These are phyloP conservation scores for Syrmaticus mikado DNA, from an alignment of 2,113 vertebrate genomes.

Conservation along the genomic window DNA sequence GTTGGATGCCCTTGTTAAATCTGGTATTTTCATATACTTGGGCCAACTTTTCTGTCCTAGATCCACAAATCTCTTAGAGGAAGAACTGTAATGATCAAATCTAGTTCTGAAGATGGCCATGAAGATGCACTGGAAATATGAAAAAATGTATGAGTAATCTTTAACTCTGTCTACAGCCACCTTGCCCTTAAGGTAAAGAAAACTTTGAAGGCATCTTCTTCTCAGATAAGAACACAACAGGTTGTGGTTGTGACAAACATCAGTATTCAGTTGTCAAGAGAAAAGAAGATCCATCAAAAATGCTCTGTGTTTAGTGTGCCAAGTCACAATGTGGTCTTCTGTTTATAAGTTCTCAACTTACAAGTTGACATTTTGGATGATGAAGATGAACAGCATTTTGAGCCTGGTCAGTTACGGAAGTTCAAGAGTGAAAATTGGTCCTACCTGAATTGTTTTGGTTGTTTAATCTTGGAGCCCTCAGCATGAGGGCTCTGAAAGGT, in stretches of 20 bases:
- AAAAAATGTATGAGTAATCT: conserved; percentile 8
- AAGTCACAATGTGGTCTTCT: neutral
- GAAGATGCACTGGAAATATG: neutral
- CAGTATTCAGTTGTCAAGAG: neutral
- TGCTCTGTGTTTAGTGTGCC: neutral
- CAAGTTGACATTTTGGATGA: neutral
- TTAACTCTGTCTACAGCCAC: neutral
- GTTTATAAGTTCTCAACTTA: neutral
- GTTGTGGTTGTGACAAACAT: neutral
- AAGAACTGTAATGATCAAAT: neutral
- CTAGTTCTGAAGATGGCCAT: neutral
- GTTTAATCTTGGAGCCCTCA: conserved; percentile 23
- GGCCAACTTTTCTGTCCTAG: neutral
- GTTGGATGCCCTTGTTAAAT: neutral
- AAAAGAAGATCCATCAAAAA: neutral
- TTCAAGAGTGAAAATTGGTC: neutral
- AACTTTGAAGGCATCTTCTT: neutral
- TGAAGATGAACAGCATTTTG: conserved; percentile 10
- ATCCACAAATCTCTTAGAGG: neutral
- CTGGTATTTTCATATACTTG: neutral
- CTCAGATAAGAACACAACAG: neutral
- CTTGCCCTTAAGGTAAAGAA: neutral
- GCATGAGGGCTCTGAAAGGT: conserved; percentile 52
- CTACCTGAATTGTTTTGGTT: conserved; percentile 39
- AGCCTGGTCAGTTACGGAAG: conserved; percentile 18